Evolutionary conservation across 2,113 vertebrate genomes (phyloP).

Genomic region (Plecturocebus donacophilus): DNA sequence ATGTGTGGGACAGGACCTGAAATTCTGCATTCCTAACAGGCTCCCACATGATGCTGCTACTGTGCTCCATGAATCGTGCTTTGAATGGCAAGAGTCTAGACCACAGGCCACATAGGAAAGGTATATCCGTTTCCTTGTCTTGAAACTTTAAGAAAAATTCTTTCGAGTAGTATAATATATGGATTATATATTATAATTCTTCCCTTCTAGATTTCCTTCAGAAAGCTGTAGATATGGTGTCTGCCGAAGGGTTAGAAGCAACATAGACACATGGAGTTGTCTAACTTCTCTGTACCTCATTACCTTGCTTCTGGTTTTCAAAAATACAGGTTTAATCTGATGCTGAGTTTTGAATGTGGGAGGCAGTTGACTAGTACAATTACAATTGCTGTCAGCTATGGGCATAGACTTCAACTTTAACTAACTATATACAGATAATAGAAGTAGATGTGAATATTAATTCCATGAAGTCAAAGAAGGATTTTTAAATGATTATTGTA

Average conservation of each 20-base stretch:
- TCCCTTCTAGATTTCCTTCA: not conserved
- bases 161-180: not conserved
- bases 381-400: not conserved
- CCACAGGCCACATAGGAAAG: not conserved
- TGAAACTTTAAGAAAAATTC: not conserved
- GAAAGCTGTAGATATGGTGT: not conserved
- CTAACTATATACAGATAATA: not conserved
- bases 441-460: not conserved
- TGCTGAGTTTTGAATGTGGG: not conserved
- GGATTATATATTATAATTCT: not conserved
- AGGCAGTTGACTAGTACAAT: not conserved
- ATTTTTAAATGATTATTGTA: not conserved
- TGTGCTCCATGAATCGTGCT: not conserved
- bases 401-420: not conserved
- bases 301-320: not conserved
- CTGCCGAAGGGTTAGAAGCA: not conserved
- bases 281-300: not conserved
- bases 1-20: not conserved
- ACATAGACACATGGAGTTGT: not conserved
- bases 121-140: not conserved
- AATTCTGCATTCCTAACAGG: not conserved
- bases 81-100: not conserved
- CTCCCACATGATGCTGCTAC: not conserved
- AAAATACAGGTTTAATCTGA: not conserved
- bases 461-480: not conserved